phyloP scores from a whole-genome alignment of 2,888 invertebrate genomes.

The Polymixis flavicincta region DNA sequence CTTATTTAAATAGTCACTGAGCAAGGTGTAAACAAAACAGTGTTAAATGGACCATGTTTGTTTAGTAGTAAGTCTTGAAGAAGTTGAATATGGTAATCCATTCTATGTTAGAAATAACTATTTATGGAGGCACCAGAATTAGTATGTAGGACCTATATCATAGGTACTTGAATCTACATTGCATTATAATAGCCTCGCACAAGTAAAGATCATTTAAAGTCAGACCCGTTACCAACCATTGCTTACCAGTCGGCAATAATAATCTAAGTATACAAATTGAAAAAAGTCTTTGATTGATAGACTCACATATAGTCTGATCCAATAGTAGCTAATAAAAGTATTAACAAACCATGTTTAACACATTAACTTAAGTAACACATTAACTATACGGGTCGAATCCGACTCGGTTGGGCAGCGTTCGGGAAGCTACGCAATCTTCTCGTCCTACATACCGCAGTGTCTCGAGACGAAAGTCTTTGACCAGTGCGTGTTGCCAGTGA shows the following conservation, averaged over 20 bases:
- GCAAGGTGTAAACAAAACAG: not conserved
- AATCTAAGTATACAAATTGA: not conserved
- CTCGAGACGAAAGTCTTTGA: too few species aligned
- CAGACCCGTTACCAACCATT: not conserved
- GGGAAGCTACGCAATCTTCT: too few species aligned
- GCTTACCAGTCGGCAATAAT: conserved; percentile 1
- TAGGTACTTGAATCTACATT: not conserved
- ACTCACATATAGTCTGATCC: not conserved
- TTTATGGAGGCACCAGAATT: conserved; percentile 3
- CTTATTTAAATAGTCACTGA: not conserved
- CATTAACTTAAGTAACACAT: too few species aligned
- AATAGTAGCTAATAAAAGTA: not conserved
- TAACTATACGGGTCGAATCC: too few species aligned
- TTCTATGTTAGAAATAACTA: conserved; percentile 2
- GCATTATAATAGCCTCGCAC: not conserved
- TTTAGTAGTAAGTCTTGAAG: not conserved
- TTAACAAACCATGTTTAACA: not conserved
- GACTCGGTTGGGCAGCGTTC: too few species aligned
- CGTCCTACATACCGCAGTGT: too few species aligned
- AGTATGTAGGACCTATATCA: conserved; percentile 11
- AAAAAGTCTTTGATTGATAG: not conserved
- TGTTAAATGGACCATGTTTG: not conserved
- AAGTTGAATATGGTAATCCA: not conserved
- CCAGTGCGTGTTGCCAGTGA: too few species aligned
- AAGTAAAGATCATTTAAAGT: not conserved